phyloP scores from a whole-genome alignment of 2,113 vertebrate genomes.

The Chloroceryle aenea region DNA sequence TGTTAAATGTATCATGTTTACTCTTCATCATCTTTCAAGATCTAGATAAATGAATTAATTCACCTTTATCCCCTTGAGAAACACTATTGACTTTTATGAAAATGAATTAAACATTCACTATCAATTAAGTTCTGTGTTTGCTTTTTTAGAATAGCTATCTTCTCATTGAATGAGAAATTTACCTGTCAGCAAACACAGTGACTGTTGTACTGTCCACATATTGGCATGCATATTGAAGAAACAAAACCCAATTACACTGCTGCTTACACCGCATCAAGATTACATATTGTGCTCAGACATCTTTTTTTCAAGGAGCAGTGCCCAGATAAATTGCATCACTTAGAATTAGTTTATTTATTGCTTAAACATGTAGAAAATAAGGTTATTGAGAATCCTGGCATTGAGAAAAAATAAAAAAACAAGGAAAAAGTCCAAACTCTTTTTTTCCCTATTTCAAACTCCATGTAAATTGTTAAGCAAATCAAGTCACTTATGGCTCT shows the following conservation, averaged over 20 bases:
- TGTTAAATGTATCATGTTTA: constrained; percentile 8
- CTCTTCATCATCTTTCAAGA: constrained; percentile 54
- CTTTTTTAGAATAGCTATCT: constrained; percentile 14
- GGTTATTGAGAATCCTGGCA: neutral
- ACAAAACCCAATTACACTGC: constrained; percentile 61
- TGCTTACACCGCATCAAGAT: constrained; percentile 51
- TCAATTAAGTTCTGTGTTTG: constrained; percentile 60
- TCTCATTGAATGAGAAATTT: constrained; percentile 51
- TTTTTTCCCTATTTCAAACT: neutral
- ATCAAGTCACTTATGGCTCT: neutral
- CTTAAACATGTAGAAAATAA: constrained; percentile 51
- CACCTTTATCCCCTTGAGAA: constrained; percentile 62
- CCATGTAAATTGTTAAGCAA: neutral
- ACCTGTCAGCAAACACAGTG: constrained; percentile 40
- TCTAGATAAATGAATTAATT: constrained; percentile 71
- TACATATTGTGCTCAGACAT: constrained; percentile 7
- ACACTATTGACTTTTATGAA: constrained; percentile 71
- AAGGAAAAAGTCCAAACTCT: fast-evolving
- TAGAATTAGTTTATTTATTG: constrained; percentile 18
- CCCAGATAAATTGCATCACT: constrained; percentile 34
- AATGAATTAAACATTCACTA: constrained; percentile 67
- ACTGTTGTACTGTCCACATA: constrained; percentile 17
- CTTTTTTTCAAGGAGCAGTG: constrained; percentile 35
- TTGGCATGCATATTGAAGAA: constrained; percentile 49
- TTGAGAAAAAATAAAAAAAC: neutral